These are phyloP conservation scores for Barbus barbus DNA, from an alignment of 2,113 vertebrate species.

Conservation along the genomic window DNA sequence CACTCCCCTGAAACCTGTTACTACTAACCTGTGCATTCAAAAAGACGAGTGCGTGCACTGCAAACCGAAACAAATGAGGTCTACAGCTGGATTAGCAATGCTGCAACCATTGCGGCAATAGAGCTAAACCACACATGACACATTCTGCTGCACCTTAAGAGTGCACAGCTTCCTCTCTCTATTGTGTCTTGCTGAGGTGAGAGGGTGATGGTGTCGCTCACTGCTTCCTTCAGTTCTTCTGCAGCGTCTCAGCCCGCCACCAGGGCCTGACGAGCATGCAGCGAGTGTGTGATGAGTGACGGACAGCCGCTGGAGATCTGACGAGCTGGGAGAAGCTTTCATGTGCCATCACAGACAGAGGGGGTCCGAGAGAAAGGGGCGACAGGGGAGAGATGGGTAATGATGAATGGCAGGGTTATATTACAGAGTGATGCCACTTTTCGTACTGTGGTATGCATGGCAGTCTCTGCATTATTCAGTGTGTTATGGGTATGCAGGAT, in stretches of 20 bases:
- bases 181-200: constrained; percentile 3
- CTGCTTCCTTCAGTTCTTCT: constrained; percentile 66
- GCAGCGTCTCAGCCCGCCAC: constrained; percentile 55
- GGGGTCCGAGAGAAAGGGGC: background rate
- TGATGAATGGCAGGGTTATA: constrained; percentile 15
- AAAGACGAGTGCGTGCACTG: constrained; percentile 13
- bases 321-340: no score
- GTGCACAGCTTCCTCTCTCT: constrained; percentile 22
- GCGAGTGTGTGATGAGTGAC: constrained; percentile 25
- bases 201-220: constrained; percentile 46
- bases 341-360: background rate
- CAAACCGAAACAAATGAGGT: constrained; percentile 43
- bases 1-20: background rate
- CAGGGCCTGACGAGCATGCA: constrained; percentile 38
- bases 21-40: background rate
- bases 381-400: background rate
- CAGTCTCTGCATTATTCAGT: background rate
- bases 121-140: constrained; percentile 40
- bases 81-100: constrained; percentile 27
- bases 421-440: background rate
- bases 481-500: background rate
- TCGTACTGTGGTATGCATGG: background rate
- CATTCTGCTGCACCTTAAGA: constrained; percentile 45
- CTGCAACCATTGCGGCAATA: constrained; percentile 53
- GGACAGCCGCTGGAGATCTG: constrained; percentile 29